A percentile compares a stretch with the other conserved stretches of the same genome.
phyloP scores from a whole-genome alignment of 2,888 invertebrate genomes.

The Heliconius aoede region DNA sequence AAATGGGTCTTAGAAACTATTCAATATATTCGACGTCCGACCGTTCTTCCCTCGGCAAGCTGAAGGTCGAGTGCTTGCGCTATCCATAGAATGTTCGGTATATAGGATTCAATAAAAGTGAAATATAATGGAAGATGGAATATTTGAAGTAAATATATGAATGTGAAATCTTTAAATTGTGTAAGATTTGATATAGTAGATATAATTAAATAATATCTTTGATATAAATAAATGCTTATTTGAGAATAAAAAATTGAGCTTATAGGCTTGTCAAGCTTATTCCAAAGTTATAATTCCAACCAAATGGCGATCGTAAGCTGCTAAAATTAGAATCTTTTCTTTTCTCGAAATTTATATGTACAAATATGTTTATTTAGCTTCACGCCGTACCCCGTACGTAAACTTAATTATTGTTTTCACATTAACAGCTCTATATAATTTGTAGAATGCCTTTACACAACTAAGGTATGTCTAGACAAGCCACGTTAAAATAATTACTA shows the following conservation, averaged over 20 bases:
- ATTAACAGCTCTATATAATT: not conserved
- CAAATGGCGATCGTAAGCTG: too few relatives aligned
- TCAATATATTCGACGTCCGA: slow-evolving; percentile 6
- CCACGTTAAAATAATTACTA: not conserved
- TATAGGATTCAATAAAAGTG: not conserved
- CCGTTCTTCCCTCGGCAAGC: not conserved
- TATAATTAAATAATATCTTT: too few relatives aligned
- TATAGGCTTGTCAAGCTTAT: too few relatives aligned
- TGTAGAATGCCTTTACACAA: not conserved
- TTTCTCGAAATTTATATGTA: too few relatives aligned
- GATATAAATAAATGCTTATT: too few relatives aligned
- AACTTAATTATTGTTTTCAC: not conserved
- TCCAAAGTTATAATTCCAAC: too few relatives aligned
- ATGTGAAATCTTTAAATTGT: not conserved
- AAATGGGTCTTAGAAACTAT: slow-evolving; percentile 2
- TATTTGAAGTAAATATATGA: not conserved
- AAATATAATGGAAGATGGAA: not conserved
- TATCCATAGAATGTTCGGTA: not conserved
- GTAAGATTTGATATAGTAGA: too few relatives aligned
- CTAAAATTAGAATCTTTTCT: too few relatives aligned
- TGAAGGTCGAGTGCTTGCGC: slow-evolving; percentile 9
- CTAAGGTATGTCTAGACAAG: slow-evolving; percentile 1
- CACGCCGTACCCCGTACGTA: too few relatives aligned
- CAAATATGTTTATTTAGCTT: too few relatives aligned
- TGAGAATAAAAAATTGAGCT: too few relatives aligned